phyloP scores from a whole-genome alignment of 2,888 invertebrate genomes.

The Anaspis maculata region DNA sequence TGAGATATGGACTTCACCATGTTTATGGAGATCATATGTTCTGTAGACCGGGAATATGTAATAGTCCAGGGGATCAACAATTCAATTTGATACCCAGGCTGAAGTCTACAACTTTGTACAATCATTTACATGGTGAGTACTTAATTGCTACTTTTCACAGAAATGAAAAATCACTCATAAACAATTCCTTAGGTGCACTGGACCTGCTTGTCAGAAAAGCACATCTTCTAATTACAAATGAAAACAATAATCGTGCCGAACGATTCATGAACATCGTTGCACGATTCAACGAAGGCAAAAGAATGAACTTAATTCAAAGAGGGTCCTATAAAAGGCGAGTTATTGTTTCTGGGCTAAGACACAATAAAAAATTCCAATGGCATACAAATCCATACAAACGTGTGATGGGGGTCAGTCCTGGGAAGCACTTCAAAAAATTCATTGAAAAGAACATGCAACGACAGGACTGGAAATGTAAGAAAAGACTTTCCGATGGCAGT shows the following conservation, averaged over 20 bases:
- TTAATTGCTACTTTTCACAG: not conserved
- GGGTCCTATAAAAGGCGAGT: conserved; percentile 14
- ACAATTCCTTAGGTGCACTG: conserved; percentile 8
- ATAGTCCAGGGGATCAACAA: not conserved
- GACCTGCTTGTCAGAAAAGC: conserved; percentile 10
- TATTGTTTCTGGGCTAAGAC: conserved; percentile 10
- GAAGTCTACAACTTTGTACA: not conserved
- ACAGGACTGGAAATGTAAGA: not conserved
- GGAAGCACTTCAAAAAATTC: conserved; percentile 6
- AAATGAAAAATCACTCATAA: not conserved
- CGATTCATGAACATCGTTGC: conserved; percentile 15
- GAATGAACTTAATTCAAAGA: conserved; percentile 15
- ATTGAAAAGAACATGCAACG: conserved; percentile 3
- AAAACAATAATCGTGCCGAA: conserved; percentile 16
- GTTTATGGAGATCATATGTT: conserved; percentile 1
- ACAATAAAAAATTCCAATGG: conserved; percentile 11
- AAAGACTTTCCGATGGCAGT: not conserved
- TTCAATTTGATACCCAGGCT: not conserved
- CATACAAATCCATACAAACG: conserved; percentile 12
- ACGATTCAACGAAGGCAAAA: conserved; percentile 15
- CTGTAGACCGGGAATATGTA: not conserved
- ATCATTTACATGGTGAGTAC: not conserved
- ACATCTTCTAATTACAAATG: conserved; percentile 12
- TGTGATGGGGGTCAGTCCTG: conserved; percentile 6
- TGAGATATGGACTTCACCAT: conserved; percentile 6